Conservation (phyloP, 2,888 invertebrate genomes). For the Macrosiphum euphorbiae region DNA sequence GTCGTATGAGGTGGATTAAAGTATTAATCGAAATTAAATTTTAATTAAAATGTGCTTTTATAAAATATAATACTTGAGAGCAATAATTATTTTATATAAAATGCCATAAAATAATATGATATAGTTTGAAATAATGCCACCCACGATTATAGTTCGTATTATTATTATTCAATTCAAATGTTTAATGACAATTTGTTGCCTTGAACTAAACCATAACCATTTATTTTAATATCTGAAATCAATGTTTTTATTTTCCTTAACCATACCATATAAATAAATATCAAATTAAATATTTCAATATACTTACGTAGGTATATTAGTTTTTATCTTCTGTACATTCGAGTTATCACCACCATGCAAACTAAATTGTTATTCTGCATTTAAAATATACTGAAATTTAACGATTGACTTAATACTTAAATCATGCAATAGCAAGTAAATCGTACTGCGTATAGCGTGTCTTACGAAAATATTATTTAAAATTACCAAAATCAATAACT, state of each 20-base stretch:
- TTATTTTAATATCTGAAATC: background rate
- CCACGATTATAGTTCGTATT: background rate
- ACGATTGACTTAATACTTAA: background rate
- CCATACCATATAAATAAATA: conserved; percentile 3
- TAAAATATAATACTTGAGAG: background rate
- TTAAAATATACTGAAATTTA: conserved; percentile 26
- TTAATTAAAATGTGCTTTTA: background rate
- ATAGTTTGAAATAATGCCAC: background rate
- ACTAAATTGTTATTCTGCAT: conserved; percentile 21
- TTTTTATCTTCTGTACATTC: conserved; percentile 27
- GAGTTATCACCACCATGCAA: conserved; percentile 38
- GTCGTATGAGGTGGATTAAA: background rate
- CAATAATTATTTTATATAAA: background rate
- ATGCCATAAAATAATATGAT: background rate
- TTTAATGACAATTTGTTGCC: background rate
- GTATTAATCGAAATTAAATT: background rate
- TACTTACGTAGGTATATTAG: conserved; percentile 16
- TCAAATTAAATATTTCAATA: conserved; percentile 33
- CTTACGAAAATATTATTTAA: background rate
- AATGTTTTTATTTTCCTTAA: background rate
- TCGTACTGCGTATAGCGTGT: background rate
- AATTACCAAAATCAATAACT: background rate
- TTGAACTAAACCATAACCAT: background rate
- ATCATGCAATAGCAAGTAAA: conserved; percentile 30
- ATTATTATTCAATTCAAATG: background rate